These are phyloP conservation scores for Plebejus melissa DNA, from an alignment of 2,888 invertebrate genomes.

Conservation along the genomic window DNA sequence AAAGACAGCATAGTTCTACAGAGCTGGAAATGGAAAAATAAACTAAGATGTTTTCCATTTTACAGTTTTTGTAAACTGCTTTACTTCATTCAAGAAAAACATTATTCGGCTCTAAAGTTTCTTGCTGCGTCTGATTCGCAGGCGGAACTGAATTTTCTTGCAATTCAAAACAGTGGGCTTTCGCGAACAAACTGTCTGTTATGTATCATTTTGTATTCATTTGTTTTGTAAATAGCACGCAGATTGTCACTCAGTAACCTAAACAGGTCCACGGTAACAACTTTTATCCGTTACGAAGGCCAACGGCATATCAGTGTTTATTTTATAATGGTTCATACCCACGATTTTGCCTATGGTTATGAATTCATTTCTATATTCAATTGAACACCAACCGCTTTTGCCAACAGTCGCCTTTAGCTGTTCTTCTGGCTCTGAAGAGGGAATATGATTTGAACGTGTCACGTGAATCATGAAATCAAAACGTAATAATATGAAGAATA, in stretches of 20 bases:
- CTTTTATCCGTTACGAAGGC: conserved; percentile 42
- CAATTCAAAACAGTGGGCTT: not conserved
- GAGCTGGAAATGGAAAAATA: not conserved
- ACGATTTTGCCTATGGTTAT: conserved; percentile 23
- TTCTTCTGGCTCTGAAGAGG: not conserved
- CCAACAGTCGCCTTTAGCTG: not conserved
- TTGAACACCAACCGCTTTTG: not conserved
- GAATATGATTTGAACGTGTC: not conserved
- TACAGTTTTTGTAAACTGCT: not conserved
- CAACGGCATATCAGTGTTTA: conserved; percentile 34
- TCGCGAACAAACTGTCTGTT: not conserved
- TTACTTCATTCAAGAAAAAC: not conserved
- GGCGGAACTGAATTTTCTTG: not conserved
- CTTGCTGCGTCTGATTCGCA: not conserved
- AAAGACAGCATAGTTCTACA: not conserved
- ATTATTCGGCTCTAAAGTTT: not conserved
- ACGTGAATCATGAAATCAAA: not conserved
- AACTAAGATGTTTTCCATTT: no score
- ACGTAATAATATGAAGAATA: no score
- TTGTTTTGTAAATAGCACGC: conserved; percentile 37
- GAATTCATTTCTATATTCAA: not conserved
- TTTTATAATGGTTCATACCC: conserved; percentile 23
- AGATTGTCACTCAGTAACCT: conserved; percentile 30
- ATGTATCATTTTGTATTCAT: conserved; percentile 32
- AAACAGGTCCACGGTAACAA: conserved; percentile 38